phyloP scores from a whole-genome alignment of 2,888 invertebrate genomes.

The Brachyopa scutellaris region DNA sequence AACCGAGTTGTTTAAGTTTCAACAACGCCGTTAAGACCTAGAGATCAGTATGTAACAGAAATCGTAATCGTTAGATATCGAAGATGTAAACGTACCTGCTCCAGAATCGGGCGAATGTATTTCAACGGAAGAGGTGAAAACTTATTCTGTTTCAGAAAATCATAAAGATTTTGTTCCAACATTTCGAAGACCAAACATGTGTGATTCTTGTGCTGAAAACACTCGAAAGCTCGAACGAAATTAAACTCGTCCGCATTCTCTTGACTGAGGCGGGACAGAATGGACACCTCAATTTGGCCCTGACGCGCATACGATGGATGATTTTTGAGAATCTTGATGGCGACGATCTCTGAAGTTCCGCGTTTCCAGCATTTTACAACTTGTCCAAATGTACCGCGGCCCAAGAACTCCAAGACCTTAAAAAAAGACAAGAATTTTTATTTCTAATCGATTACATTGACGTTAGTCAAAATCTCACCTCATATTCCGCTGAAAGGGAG shows the following conservation, averaged over 20 bases:
- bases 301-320: constrained; percentile 99
- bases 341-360: constrained; percentile 99
- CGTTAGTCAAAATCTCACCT: constrained; percentile 77
- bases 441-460: no score
- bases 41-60: no score
- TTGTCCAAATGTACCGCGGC: constrained; percentile 99
- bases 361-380: constrained; percentile 99
- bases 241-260: constrained; percentile 99
- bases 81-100: constrained; percentile 90
- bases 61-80: no score
- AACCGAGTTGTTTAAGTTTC: constrained; percentile 93
- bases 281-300: constrained; percentile 99
- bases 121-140: constrained; percentile 99
- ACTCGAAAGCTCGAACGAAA: constrained; percentile 99
- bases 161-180: constrained; percentile 99
- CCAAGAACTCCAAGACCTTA: constrained; percentile 98
- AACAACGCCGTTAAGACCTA: constrained; percentile 87
- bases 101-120: constrained; percentile 98
- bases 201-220: constrained; percentile 99
- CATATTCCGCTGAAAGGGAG: constrained; percentile 97
- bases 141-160: constrained; percentile 99
- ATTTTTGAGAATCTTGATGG: constrained; percentile 99
- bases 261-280: constrained; percentile 95
- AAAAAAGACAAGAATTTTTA: neutral
- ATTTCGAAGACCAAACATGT: constrained; percentile 99